These are phyloP conservation scores for Momotus momota DNA, from an alignment of 2,797 vertebrate species.

Conservation along the genomic window DNA sequence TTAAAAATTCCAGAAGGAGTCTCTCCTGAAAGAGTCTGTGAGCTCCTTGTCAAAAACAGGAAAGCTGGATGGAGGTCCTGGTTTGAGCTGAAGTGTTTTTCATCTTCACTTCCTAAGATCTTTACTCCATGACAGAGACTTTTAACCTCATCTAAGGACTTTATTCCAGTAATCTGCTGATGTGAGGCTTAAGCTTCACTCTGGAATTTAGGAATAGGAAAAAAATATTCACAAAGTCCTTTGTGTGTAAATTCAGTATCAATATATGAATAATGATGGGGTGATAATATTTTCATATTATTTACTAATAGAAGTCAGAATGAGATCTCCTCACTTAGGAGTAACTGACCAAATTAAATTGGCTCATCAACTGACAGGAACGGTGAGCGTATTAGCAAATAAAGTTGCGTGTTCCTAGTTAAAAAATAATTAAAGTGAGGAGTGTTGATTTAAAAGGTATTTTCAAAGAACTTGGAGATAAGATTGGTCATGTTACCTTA, in stretches of 20 bases:
- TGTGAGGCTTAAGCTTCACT: not conserved
- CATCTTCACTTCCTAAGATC: not conserved
- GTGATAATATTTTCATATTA: not conserved
- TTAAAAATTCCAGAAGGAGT: not conserved
- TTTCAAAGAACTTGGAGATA: not conserved
- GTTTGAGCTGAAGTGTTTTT: not conserved
- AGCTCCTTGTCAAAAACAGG: not conserved
- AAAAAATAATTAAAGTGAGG: not conserved
- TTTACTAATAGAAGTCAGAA: not conserved
- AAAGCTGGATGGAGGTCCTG: not conserved
- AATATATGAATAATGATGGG: not conserved
- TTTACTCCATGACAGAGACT: not conserved
- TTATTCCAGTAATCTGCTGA: conserved; percentile 7
- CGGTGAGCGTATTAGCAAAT: not conserved
- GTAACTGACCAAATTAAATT: not conserved
- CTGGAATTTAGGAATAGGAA: not conserved
- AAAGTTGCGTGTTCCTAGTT: not conserved
- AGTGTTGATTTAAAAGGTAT: not conserved
- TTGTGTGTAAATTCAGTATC: not conserved
- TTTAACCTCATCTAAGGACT: not conserved
- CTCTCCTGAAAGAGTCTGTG: not conserved
- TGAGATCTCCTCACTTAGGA: not conserved
- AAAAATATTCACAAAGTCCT: not conserved
- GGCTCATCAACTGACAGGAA: not conserved
- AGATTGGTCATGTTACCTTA: not conserved